These are phyloP conservation scores for Parnassius glacialis DNA, from an alignment of 2,888 invertebrate species.

Conservation along the genomic window DNA sequence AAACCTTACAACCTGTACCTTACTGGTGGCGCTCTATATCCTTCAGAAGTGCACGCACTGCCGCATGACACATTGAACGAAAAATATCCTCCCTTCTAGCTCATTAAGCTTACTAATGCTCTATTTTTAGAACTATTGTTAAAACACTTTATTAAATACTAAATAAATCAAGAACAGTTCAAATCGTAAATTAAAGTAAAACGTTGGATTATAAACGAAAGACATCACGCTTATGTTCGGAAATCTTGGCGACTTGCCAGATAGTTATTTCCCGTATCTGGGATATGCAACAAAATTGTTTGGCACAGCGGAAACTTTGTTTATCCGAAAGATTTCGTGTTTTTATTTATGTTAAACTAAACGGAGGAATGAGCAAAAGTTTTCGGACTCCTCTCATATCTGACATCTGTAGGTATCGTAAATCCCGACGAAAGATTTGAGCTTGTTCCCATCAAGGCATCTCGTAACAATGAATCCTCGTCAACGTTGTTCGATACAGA, in stretches of 20 bases:
- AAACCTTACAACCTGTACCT: too few relatives aligned
- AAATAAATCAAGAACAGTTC: constrained; percentile 11
- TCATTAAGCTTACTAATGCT: too few relatives aligned
- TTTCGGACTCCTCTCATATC: constrained; percentile 20
- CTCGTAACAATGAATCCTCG: constrained; percentile 21
- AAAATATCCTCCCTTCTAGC: too few relatives aligned
- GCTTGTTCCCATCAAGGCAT: constrained; percentile 15
- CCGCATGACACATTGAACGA: too few relatives aligned
- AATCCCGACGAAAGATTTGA: constrained; percentile 16
- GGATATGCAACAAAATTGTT: constrained; percentile 25
- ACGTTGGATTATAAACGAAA: constrained; percentile 21
- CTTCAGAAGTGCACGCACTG: too few relatives aligned
- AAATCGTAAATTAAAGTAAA: constrained; percentile 22
- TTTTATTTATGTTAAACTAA: constrained; percentile 27
- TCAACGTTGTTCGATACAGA: constrained; percentile 22
- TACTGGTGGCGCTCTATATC: too few relatives aligned
- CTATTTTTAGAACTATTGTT: too few relatives aligned
- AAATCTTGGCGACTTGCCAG: constrained; percentile 23
- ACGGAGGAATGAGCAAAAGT: constrained; percentile 19
- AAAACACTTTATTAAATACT: too few relatives aligned
- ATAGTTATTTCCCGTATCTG: constrained; percentile 27
- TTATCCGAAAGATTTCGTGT: constrained; percentile 18
- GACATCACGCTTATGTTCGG: constrained; percentile 20
- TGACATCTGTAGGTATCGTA: constrained; percentile 26
- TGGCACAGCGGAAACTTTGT: constrained; percentile 25